These are phyloP conservation scores for Aphelinus certus DNA, from an alignment of 1,140 invertebrate genomes.

Conservation along the genomic window DNA sequence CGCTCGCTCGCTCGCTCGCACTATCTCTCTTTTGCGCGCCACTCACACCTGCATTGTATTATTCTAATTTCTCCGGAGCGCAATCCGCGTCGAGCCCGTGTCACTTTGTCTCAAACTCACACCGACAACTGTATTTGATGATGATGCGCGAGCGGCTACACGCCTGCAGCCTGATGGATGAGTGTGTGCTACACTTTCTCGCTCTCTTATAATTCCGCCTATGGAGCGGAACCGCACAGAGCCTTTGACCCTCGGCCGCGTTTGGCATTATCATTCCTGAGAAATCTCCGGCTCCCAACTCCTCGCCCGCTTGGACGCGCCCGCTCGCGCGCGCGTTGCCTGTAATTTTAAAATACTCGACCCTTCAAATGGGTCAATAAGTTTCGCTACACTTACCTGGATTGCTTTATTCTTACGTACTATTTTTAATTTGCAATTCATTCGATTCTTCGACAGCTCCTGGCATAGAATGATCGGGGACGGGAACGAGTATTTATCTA, in stretches of 20 bases:
- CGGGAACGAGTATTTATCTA: too few relatives aligned
- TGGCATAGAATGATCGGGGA: too few relatives aligned
- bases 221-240: too few relatives aligned
- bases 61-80: conserved; percentile 61
- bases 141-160: not conserved
- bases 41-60: conserved; percentile 58
- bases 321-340: too few relatives aligned
- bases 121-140: conserved; percentile 32
- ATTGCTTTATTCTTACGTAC: too few relatives aligned
- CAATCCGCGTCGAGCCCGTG: conserved; percentile 42
- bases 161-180: too few relatives aligned
- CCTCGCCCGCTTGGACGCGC: too few relatives aligned
- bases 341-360: too few relatives aligned
- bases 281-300: not conserved
- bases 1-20: conserved; percentile 14
- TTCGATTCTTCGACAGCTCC: too few relatives aligned
- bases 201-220: not conserved
- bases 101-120: conserved; percentile 44
- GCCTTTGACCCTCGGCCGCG: not conserved
- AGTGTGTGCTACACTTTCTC: not conserved
- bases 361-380: too few relatives aligned
- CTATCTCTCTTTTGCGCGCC: conserved; percentile 37
- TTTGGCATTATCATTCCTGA: not conserved
- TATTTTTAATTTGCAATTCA: too few relatives aligned
- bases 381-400: too few relatives aligned